phyloP scores from a whole-genome alignment of 2,888 invertebrate species.

The Sphecodes monilicornis region DNA sequence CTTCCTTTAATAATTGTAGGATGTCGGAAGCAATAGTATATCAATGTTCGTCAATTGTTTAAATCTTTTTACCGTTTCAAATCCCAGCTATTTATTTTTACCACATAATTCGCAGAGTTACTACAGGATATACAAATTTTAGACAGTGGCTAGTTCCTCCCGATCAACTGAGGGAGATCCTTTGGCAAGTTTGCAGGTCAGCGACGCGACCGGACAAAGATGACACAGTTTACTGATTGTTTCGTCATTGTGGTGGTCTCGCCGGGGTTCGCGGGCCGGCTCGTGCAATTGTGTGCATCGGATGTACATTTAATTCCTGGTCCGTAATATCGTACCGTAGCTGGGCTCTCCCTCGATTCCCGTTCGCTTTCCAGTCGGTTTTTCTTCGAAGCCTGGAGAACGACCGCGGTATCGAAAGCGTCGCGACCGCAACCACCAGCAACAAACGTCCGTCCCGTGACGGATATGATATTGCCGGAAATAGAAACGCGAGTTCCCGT shows the following conservation, averaged over 20 bases:
- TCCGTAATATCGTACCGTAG: not conserved
- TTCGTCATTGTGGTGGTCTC: conserved; percentile 3
- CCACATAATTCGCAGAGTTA: not conserved
- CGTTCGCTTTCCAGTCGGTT: not conserved
- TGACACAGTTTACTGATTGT: conserved; percentile 9
- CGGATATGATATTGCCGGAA: conserved; percentile 81
- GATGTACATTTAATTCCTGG: conserved; percentile 1
- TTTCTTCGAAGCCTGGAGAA: conserved; percentile 39
- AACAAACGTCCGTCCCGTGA: conserved; percentile 67
- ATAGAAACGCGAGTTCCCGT: conserved; percentile 80
- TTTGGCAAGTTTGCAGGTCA: not conserved
- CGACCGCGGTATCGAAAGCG: conserved; percentile 33
- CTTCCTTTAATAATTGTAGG: too few species aligned
- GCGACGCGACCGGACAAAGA: not conserved
- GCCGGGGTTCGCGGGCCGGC: not conserved
- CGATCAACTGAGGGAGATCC: not conserved
- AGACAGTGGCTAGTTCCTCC: not conserved
- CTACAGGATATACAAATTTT: not conserved
- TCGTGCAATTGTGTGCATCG: not conserved
- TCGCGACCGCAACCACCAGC: conserved; percentile 46
- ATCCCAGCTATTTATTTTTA: not conserved
- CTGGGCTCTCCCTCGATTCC: not conserved
- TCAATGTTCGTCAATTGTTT: not conserved
- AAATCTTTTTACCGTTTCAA: not conserved
- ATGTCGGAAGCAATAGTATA: too few species aligned